Evolutionary conservation across 2,888 invertebrate genomes (phyloP).

Genomic region (Temnothorax unifasciatus): DNA sequence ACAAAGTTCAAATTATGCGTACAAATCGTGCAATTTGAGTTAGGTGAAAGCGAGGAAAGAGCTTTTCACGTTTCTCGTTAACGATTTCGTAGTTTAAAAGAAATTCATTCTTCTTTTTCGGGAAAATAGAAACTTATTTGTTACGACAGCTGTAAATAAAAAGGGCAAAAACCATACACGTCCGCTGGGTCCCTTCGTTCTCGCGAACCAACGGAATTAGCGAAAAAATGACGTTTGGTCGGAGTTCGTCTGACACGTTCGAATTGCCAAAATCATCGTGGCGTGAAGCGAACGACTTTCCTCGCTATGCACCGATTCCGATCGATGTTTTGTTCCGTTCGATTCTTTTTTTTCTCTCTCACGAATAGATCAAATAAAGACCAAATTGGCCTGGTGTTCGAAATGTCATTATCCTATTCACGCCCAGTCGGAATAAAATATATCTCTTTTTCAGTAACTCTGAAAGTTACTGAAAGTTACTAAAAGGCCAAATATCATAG

Average conservation of each 20-base stretch:
- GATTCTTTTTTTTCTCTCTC: background rate
- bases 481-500: background rate
- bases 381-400: conserved; percentile 19
- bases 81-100: background rate
- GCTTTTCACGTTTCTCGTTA: background rate
- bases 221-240: conserved; percentile 47
- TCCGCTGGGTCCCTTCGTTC: background rate
- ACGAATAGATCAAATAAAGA: conserved; percentile 18
- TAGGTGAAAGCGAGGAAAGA: background rate
- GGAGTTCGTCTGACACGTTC: conserved; percentile 18
- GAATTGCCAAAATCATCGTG: conserved; percentile 44
- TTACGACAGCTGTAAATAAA: background rate
- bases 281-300: conserved; percentile 63
- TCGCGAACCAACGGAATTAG: background rate
- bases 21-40: background rate
- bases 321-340: background rate
- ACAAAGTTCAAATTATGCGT: conserved; percentile 13
- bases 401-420: conserved; percentile 32
- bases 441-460: background rate
- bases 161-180: background rate
- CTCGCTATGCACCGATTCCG: conserved; percentile 44
- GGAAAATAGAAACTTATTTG: background rate
- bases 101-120: background rate
- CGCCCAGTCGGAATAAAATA: background rate
- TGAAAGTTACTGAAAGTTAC: background rate